These are phyloP conservation scores for Lagopus leucura DNA, from an alignment of 2,113 vertebrate species.

Conservation along the genomic window DNA sequence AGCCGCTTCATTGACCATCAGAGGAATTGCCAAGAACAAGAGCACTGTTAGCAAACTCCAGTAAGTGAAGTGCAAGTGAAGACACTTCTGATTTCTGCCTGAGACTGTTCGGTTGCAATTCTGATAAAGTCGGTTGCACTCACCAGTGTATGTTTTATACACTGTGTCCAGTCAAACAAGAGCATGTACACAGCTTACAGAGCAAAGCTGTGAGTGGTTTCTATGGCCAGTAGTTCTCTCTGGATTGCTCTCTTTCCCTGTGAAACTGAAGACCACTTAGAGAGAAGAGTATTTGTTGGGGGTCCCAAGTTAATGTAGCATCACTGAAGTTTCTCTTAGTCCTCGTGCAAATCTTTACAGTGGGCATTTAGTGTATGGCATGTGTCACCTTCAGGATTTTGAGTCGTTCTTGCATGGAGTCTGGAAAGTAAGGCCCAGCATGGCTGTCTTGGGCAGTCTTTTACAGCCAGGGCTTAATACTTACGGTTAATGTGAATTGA, in stretches of 20 bases:
- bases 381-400: not conserved
- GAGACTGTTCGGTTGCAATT: too few species aligned
- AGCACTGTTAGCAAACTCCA: not conserved
- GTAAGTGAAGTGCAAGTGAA: not conserved
- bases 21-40: not conserved
- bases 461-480: not conserved
- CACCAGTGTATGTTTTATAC: not conserved
- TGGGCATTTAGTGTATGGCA: too few species aligned
- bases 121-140: not conserved
- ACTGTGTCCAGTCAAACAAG: not conserved
- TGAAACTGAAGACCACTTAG: not conserved
- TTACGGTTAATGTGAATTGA: not conserved
- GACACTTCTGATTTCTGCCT: not conserved
- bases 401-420: not conserved
- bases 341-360: not conserved
- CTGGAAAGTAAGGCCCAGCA: not conserved
- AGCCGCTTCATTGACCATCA: not conserved
- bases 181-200: accelerated
- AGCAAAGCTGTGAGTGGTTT: not conserved
- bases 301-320: not conserved
- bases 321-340: not conserved
- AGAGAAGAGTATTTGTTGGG: not conserved
- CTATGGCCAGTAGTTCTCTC: too few species aligned
- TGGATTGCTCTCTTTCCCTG: not conserved
- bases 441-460: not conserved